Conservation (phyloP, 2,113 vertebrate genomes). For the Donacobius atricapilla region DNA sequence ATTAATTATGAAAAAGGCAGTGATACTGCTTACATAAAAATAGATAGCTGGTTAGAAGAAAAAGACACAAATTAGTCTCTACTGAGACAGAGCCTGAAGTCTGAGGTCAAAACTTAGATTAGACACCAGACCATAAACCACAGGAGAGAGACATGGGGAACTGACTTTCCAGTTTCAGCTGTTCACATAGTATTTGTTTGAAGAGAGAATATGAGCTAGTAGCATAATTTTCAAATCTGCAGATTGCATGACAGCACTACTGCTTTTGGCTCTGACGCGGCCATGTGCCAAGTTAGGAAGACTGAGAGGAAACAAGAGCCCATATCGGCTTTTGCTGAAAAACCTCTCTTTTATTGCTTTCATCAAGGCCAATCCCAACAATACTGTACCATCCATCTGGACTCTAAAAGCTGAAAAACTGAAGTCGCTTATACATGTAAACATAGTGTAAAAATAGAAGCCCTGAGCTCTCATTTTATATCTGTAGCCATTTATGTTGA, state of each 20-base stretch:
- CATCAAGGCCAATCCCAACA: not conserved
- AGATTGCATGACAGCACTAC: not conserved
- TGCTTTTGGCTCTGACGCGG: not conserved
- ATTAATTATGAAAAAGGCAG: not conserved
- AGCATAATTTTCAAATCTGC: not conserved
- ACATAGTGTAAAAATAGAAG: not conserved
- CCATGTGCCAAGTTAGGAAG: not conserved
- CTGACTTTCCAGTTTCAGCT: not conserved
- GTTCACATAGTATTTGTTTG: not conserved
- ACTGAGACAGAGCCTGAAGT: not conserved
- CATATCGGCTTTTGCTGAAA: not conserved
- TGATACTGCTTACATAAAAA: not conserved
- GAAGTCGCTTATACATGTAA: not conserved
- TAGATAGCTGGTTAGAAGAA: not conserved
- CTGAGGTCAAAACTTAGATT: not conserved
- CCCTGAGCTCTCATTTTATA: not conserved
- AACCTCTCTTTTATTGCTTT: not conserved
- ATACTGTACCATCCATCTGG: not conserved
- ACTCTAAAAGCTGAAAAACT: not conserved
- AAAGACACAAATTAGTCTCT: not conserved
- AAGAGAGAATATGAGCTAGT: not conserved
- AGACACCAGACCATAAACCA: not conserved
- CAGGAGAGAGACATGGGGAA: not conserved
- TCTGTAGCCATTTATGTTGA: not conserved
- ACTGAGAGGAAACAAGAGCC: not conserved